phyloP scores from a whole-genome alignment of 1,140 invertebrate species.

The Megalopta genalis region DNA sequence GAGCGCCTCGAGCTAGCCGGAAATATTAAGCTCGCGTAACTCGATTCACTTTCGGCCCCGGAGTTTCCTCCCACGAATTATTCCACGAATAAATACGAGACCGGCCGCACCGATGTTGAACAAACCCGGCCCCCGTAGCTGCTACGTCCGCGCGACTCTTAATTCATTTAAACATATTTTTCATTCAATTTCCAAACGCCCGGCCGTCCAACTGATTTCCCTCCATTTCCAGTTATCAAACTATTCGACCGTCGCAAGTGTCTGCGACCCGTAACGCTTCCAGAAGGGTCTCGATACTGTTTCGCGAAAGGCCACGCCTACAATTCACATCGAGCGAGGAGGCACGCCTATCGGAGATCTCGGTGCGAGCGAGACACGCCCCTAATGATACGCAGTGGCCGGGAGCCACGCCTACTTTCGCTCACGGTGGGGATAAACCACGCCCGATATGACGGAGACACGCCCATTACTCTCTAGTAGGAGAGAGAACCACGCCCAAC shows the following conservation, averaged over 20 bases:
- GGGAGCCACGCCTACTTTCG: neutral
- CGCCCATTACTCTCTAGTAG: no score
- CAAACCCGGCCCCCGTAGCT: no score
- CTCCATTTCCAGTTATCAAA: neutral
- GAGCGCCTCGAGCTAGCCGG: constrained; percentile 30
- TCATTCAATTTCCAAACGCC: neutral
- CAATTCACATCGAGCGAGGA: fast-evolving
- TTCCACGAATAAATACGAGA: neutral
- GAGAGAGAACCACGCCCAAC: neutral
- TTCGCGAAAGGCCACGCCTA: neutral
- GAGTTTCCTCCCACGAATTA: constrained; percentile 3
- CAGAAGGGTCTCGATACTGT: no score
- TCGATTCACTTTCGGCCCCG: constrained; percentile 28
- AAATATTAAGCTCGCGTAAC: constrained; percentile 40
- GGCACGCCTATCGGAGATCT: neutral
- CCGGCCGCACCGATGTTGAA: neutral
- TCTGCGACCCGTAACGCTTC: no score
- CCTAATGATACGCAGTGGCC: neutral
- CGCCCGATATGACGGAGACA: no score
- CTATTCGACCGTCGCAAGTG: neutral
- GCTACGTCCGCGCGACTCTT: neutral
- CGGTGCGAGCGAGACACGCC: no score
- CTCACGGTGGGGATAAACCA: neutral
- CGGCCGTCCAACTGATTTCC: neutral
- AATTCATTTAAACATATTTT: neutral